Percentiles rank a stretch among this genome's conserved stretches.
phyloP scores from a whole-genome alignment of 2,797 vertebrate species.

The Poeciliopsis gracilis region DNA sequence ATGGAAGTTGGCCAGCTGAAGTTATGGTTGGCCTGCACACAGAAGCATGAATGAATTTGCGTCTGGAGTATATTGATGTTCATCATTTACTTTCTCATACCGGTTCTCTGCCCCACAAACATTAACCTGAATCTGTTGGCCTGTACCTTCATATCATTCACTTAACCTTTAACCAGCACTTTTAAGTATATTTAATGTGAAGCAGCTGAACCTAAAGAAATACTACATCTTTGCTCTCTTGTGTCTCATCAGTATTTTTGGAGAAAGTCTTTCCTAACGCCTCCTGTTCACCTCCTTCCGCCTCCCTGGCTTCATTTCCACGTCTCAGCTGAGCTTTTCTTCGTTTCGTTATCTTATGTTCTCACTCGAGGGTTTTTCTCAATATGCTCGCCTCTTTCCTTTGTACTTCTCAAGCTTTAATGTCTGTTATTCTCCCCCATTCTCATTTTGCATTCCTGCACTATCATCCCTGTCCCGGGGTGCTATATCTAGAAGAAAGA shows the following conservation, averaged over 20 bases:
- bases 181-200: conserved; percentile 7
- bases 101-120: conserved; percentile 13
- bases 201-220: conserved; percentile 24
- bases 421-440: conserved; percentile 13
- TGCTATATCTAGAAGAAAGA: conserved; percentile 19
- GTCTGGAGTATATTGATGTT: conserved; percentile 53
- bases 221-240: conserved; percentile 1
- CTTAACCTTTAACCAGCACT: conserved; percentile 6
- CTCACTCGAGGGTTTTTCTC: conserved; percentile 22
- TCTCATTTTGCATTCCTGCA: conserved; percentile 14
- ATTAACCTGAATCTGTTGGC: not conserved
- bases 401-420: conserved; percentile 28
- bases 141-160: not conserved
- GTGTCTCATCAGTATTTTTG: not conserved
- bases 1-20: conserved; percentile 40
- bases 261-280: conserved; percentile 20
- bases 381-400: conserved; percentile 17
- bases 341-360: conserved; percentile 23
- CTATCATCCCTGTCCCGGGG: conserved; percentile 20
- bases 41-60: conserved; percentile 56
- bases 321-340: conserved; percentile 5
- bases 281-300: conserved; percentile 18
- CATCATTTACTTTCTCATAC: conserved; percentile 4
- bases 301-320: conserved; percentile 16
- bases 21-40: conserved; percentile 53